Percentiles rank a stretch among this genome's conserved stretches.
Conservation (phyloP, 2,888 invertebrate species). For the Drosophila histrio region DNA sequence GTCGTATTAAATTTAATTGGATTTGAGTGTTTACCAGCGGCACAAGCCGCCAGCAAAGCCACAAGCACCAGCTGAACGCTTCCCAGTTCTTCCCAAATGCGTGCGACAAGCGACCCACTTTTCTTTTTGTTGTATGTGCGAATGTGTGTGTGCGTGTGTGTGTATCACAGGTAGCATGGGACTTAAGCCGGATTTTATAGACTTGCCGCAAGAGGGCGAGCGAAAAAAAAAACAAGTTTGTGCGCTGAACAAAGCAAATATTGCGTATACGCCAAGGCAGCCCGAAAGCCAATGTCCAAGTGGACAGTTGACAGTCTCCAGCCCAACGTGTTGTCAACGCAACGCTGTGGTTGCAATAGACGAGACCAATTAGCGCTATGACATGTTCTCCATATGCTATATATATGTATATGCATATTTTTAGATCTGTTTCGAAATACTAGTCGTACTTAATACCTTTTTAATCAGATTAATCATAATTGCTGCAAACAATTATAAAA, state of each 20-base stretch:
- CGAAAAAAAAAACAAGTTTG: too few species aligned
- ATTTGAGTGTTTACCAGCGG: slow-evolving; percentile 79
- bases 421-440: background rate
- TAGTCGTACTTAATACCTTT: background rate
- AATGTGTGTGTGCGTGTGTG: slow-evolving; percentile 24
- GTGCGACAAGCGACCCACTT: slow-evolving; percentile 65
- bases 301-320: slow-evolving; percentile 36
- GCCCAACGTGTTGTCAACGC: slow-evolving; percentile 57
- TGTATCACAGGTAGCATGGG: slow-evolving; percentile 68
- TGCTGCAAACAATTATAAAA: slow-evolving; percentile 16
- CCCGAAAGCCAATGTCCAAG: slow-evolving; percentile 25
- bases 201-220: slow-evolving; percentile 26
- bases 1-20: slow-evolving; percentile 80
- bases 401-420: background rate
- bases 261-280: slow-evolving; percentile 69
- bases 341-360: slow-evolving; percentile 33
- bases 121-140: slow-evolving; percentile 1
- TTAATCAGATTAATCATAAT: slow-evolving; percentile 10
- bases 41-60: slow-evolving; percentile 74
- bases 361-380: slow-evolving; percentile 64
- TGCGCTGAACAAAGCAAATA: slow-evolving; percentile 56
- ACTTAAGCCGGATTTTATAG: slow-evolving; percentile 77
- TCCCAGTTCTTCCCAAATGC: slow-evolving; percentile 32
- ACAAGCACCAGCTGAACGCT: slow-evolving; percentile 67
- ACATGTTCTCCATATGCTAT: slow-evolving; percentile 21